Evolutionary conservation across 2,113 vertebrate species (phyloP).

Genomic region (Brevimyrus niger): DNA sequence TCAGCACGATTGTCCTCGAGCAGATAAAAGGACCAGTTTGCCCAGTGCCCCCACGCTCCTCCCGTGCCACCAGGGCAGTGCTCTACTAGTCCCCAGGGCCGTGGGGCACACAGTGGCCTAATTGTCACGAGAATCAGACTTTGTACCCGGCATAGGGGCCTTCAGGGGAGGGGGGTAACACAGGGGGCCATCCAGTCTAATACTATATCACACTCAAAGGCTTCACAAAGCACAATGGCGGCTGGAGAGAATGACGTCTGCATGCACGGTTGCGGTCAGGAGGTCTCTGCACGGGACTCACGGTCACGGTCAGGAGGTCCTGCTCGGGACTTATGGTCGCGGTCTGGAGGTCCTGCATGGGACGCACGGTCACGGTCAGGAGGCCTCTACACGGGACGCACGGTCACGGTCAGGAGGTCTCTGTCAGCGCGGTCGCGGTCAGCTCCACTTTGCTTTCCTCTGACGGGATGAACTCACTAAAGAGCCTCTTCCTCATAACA

Average conservation of each 20-base stretch:
- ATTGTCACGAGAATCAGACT: slow-evolving; percentile 16
- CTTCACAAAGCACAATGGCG: slow-evolving; percentile 12
- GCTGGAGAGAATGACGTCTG: neutral
- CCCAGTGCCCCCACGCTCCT: neutral
- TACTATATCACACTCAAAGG: neutral
- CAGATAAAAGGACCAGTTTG: slow-evolving; percentile 20
- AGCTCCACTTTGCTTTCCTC: neutral
- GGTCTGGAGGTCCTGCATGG: neutral
- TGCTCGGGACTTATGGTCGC: neutral
- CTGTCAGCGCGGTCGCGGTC: neutral
- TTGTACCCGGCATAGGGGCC: neutral
- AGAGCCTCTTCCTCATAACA: neutral
- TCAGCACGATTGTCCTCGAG: slow-evolving; percentile 10
- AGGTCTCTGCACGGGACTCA: too few relatives aligned
- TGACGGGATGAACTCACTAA: neutral
- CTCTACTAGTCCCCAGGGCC: neutral
- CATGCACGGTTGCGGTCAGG: neutral
- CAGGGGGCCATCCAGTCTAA: neutral
- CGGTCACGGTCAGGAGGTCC: neutral
- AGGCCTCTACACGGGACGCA: neutral
- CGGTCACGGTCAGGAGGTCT: neutral
- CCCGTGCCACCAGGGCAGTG: slow-evolving; percentile 5
- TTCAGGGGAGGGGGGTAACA: neutral
- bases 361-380: neutral
- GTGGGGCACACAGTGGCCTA: slow-evolving; percentile 9